Conservation (phyloP, 2,113 vertebrate species). For the Craseonycteris thonglongyai region DNA sequence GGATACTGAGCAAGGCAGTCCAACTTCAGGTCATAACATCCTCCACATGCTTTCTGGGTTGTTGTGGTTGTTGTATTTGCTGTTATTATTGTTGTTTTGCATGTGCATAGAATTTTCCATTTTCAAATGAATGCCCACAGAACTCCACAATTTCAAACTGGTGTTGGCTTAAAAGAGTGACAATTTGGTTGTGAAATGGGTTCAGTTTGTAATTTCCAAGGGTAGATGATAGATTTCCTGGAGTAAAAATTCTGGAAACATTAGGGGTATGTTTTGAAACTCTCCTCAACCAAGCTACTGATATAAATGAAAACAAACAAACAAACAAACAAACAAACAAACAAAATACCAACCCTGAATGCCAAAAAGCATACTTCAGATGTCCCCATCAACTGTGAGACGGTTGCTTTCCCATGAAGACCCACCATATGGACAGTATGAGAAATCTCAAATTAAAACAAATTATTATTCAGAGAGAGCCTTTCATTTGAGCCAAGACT, state of each 20-base stretch:
- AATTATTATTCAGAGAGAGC: conserved; percentile 66
- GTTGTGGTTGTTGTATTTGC: neutral
- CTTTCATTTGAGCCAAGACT: conserved; percentile 55
- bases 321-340: neutral
- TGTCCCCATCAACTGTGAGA: conserved; percentile 56
- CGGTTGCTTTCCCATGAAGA: conserved; percentile 63
- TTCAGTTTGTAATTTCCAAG: conserved; percentile 47
- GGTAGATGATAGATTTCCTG: conserved; percentile 52
- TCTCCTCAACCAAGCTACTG: conserved; percentile 54
- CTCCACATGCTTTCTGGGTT: neutral
- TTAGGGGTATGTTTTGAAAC: conserved; percentile 68
- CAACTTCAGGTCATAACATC: conserved; percentile 31
- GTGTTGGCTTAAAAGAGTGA: neutral
- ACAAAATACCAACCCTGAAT: neutral
- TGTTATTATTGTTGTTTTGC: neutral
- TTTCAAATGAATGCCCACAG: conserved; percentile 37
- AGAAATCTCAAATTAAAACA: conserved; percentile 70
- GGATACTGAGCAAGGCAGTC: neutral
- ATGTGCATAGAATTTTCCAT: conserved; percentile 26
- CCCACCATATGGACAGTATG: conserved; percentile 66
- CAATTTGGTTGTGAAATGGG: conserved; percentile 13
- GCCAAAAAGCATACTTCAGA: conserved; percentile 62
- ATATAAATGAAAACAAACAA: conserved; percentile 41
- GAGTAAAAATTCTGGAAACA: conserved; percentile 61
- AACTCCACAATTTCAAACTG: conserved; percentile 1